Percentiles rank a stretch among this genome's conserved stretches.
Conservation (phyloP, 2,113 vertebrate species). For the Colaptes auratus region DNA sequence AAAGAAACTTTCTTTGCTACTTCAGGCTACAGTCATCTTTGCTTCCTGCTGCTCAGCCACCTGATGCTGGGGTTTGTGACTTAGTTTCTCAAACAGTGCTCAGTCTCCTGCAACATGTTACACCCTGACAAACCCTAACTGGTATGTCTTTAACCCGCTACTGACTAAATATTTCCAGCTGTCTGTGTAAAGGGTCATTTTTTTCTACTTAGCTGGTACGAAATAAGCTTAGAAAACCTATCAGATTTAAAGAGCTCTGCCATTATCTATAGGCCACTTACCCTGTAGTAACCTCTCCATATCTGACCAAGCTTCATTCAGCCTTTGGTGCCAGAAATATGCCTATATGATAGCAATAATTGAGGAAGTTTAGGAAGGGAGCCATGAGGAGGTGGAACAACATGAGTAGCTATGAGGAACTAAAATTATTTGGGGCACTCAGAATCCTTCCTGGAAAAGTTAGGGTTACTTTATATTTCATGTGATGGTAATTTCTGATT, state of each 20-base stretch:
- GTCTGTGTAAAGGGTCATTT: background rate
- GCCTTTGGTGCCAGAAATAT: background rate
- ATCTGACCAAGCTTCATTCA: background rate
- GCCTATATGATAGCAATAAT: background rate
- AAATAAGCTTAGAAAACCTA: background rate
- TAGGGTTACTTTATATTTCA: background rate
- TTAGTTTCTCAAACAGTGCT: background rate
- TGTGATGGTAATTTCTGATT: background rate
- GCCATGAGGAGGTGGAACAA: background rate
- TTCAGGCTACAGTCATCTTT: background rate
- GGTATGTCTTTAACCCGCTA: background rate
- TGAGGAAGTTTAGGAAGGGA: background rate
- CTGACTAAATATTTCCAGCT: background rate
- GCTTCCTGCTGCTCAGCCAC: background rate
- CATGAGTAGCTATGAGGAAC: background rate
- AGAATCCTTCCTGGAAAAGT: background rate
- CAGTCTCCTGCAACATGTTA: background rate
- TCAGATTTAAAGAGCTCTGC: background rate
- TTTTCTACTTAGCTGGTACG: background rate
- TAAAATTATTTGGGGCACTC: background rate
- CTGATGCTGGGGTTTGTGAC: background rate
- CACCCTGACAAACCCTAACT: background rate
- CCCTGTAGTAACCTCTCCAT: background rate
- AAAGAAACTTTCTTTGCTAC: background rate
- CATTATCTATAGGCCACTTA: background rate